These are phyloP conservation scores for Hestina assimilis DNA, from an alignment of 1,140 invertebrate species.

Conservation along the genomic window DNA sequence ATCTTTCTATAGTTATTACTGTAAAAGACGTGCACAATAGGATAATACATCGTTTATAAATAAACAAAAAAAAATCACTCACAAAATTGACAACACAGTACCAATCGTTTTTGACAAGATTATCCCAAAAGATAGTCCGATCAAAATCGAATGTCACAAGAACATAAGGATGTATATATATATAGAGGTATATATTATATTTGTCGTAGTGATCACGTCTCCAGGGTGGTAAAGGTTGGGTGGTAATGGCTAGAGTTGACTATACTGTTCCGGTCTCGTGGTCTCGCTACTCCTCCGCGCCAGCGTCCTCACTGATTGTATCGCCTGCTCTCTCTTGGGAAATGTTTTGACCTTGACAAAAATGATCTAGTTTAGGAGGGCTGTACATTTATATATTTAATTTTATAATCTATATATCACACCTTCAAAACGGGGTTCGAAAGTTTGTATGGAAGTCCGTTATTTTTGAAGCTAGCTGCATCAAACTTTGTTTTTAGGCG, in stretches of 20 bases:
- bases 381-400: too few species aligned
- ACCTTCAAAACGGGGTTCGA: too few species aligned
- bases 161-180: background rate
- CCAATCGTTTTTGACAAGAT: background rate
- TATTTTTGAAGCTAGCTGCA: too few species aligned
- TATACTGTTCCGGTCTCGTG: conserved; percentile 58
- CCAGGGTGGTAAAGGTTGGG: conserved; percentile 21
- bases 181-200: background rate
- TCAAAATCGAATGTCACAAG: background rate
- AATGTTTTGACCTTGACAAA: conserved; percentile 70
- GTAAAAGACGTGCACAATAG: conserved; percentile 17
- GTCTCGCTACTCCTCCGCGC: conserved; percentile 54
- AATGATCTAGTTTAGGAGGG: too few species aligned
- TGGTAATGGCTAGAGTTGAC: conserved; percentile 64
- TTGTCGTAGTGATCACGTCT: conserved; percentile 28
- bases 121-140: background rate
- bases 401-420: too few species aligned
- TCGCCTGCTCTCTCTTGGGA: conserved; percentile 74
- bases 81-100: background rate
- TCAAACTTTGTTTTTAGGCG: too few species aligned
- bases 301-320: conserved; percentile 69
- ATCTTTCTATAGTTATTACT: conserved; percentile 16
- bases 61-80: background rate
- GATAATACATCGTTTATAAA: background rate
- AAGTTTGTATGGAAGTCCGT: too few species aligned